Conservation (phyloP, 2,888 invertebrate genomes). For the Drosophila putrida region DNA sequence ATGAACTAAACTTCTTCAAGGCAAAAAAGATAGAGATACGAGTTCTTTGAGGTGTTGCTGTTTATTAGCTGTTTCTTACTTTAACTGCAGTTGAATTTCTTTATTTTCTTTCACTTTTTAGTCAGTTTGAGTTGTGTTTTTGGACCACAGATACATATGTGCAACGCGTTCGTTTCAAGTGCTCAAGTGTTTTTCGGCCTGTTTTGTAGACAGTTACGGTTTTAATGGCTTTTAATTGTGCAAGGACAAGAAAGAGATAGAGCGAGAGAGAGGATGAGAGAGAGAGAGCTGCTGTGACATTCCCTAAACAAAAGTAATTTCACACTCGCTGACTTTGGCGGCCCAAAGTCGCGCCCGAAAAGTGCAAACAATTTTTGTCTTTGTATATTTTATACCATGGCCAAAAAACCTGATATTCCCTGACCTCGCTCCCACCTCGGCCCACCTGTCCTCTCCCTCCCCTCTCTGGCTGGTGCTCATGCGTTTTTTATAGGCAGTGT, state of each 20-base stretch:
- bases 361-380: constrained; percentile 72
- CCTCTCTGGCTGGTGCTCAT: constrained; percentile 1
- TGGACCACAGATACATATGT: constrained; percentile 10
- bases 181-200: constrained; percentile 27
- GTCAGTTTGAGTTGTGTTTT: background rate
- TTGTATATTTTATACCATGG: constrained; percentile 27
- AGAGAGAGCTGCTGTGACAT: constrained; percentile 14
- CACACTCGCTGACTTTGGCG: constrained; percentile 79
- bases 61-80: no score
- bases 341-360: constrained; percentile 23
- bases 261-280: background rate
- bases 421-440: constrained; percentile 15
- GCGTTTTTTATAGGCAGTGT: constrained; percentile 49
- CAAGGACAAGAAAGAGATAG: constrained; percentile 4
- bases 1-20: constrained; percentile 16
- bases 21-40: background rate
- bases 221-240: constrained; percentile 82
- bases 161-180: constrained; percentile 6
- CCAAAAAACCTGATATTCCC: constrained; percentile 10
- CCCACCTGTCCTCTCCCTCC: background rate
- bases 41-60: constrained; percentile 1
- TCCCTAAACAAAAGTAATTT: constrained; percentile 80
- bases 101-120: constrained; percentile 5
- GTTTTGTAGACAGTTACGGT: constrained; percentile 67
- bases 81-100: constrained; percentile 1